Conservation (phyloP, 2,797 vertebrate species). For the Myotis vivesi region DNA sequence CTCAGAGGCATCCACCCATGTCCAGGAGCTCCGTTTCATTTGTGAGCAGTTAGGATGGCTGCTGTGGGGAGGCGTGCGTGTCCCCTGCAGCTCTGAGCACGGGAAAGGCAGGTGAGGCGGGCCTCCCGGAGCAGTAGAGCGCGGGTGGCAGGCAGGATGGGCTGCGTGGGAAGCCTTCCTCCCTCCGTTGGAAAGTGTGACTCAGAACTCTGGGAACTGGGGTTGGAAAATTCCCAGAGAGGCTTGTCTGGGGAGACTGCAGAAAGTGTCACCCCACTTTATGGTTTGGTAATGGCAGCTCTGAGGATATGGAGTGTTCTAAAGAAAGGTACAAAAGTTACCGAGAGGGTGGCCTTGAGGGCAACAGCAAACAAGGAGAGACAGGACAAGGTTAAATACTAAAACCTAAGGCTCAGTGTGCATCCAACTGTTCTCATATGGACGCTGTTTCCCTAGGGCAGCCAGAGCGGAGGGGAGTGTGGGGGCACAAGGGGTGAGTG, state of each 20-base stretch:
- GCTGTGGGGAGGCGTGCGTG: neutral
- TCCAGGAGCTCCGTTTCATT: neutral
- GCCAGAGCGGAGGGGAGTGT: neutral
- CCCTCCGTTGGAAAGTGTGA: neutral
- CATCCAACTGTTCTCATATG: neutral
- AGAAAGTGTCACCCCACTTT: neutral
- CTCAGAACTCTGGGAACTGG: neutral
- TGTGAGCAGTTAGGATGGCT: neutral
- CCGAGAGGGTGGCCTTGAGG: neutral
- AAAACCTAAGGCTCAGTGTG: neutral
- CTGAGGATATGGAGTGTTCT: too few relatives aligned
- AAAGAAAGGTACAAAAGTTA: neutral
- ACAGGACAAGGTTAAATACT: too few relatives aligned
- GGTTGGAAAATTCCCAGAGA: neutral
- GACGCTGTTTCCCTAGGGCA: neutral
- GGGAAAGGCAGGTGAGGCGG: neutral
- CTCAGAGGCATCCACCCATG: fast-evolving
- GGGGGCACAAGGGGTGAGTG: too few relatives aligned
- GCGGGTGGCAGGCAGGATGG: neutral
- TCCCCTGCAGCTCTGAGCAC: neutral
- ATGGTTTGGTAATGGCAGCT: neutral
- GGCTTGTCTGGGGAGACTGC: neutral
- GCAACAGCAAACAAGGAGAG: neutral
- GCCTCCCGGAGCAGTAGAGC: neutral
- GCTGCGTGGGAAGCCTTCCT: neutral